Evolutionary conservation across 2,888 invertebrate genomes (phyloP).

Genomic region (Clanis bilineata): DNA sequence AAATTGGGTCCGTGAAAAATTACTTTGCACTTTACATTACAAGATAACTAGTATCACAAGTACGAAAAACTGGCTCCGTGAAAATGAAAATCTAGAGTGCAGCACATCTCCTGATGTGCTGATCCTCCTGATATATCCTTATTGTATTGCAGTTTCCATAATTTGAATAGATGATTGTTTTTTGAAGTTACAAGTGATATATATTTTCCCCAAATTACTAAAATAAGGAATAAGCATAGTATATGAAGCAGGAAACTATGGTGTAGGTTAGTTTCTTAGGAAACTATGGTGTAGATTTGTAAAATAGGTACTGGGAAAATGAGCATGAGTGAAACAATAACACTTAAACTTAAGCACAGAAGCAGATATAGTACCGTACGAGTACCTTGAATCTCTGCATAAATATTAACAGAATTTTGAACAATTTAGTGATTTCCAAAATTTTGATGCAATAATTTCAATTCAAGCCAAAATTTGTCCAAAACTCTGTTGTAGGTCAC

Average conservation of each 20-base stretch:
- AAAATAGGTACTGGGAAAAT: neutral
- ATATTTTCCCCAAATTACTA: neutral
- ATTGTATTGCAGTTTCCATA: too few relatives aligned
- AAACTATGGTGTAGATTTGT: neutral
- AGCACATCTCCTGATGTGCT: neutral
- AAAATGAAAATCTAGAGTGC: neutral
- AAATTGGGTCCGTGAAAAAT: neutral
- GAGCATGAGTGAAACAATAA: slow-evolving; percentile 10
- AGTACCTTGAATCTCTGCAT: slow-evolving; percentile 65
- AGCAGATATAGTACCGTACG: slow-evolving; percentile 64
- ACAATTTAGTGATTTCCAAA: neutral
- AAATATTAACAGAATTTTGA: slow-evolving; percentile 44
- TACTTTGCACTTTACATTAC: too few relatives aligned
- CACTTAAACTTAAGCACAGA: slow-evolving; percentile 34
- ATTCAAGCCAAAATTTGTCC: slow-evolving; percentile 3
- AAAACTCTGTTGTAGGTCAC: slow-evolving; percentile 24
- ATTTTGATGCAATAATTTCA: neutral
- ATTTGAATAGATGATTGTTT: too few relatives aligned
- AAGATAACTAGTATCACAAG: too few relatives aligned
- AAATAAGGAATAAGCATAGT: neutral
- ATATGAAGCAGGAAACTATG: neutral
- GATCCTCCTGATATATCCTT: too few relatives aligned
- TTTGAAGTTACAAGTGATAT: too few relatives aligned
- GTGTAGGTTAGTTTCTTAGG: neutral
- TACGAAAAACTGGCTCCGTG: slow-evolving; percentile 1